A percentile compares a stretch with the other conserved stretches of the same genome.
phyloP scores from a whole-genome alignment of 2,797 vertebrate genomes.

The Australoheros facetus region DNA sequence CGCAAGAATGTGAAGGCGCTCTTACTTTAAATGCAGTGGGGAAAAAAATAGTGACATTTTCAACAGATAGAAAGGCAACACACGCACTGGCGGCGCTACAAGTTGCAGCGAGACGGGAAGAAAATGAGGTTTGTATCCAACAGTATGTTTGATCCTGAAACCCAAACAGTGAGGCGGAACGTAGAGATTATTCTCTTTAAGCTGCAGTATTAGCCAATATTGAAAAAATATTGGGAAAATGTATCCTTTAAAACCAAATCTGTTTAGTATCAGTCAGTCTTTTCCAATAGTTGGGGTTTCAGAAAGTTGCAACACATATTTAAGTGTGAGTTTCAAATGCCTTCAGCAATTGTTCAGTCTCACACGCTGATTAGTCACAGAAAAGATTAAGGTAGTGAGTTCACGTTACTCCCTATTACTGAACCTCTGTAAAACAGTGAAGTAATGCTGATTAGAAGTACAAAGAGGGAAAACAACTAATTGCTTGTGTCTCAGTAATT shows the following conservation, averaged over 20 bases:
- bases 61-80: slow-evolving; percentile 21
- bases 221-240: slow-evolving; percentile 2
- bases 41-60: slow-evolving; percentile 6
- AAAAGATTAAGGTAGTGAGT: slow-evolving; percentile 9
- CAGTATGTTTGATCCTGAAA: slow-evolving; percentile 27
- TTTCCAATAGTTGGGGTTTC: background rate
- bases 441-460: slow-evolving; percentile 44
- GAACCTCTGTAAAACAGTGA: slow-evolving; percentile 29
- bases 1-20: background rate
- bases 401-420: slow-evolving; percentile 5
- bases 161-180: slow-evolving; percentile 31
- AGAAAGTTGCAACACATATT: slow-evolving; percentile 11
- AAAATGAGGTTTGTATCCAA: slow-evolving; percentile 21
- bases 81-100: slow-evolving; percentile 21
- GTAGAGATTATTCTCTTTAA: background rate
- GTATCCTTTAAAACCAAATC: background rate
- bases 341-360: slow-evolving; percentile 20
- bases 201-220: background rate
- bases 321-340: slow-evolving; percentile 9
- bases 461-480: slow-evolving; percentile 47
- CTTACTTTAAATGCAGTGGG: slow-evolving; percentile 1
- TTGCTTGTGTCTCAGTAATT: slow-evolving; percentile 64
- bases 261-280: background rate
- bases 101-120: slow-evolving; percentile 24
- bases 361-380: slow-evolving; percentile 3